phyloP scores from a whole-genome alignment of 1,140 invertebrate genomes.

The Melipona quadrifasciata region DNA sequence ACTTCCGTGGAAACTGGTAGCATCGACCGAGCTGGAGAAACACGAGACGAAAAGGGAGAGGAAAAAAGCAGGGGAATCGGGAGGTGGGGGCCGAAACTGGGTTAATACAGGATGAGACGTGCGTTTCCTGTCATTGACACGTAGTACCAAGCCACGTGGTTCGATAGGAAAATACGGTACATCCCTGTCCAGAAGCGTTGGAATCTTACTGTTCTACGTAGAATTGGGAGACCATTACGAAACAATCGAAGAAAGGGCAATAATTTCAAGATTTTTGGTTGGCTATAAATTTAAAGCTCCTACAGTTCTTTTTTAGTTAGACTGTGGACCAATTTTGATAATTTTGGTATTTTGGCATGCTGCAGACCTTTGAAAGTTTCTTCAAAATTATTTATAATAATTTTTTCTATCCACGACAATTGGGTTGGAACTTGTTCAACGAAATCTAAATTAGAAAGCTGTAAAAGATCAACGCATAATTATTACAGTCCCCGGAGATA shows the following conservation, averaged over 20 bases:
- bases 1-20: background rate
- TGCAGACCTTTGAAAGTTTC: no score
- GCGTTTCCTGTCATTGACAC: slow-evolving; percentile 49
- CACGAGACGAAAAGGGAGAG: no score
- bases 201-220: background rate
- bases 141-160: slow-evolving; percentile 27
- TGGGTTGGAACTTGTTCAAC: no score
- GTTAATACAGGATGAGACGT: slow-evolving; percentile 66
- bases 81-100: slow-evolving; percentile 36
- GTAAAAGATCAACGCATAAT: no score
- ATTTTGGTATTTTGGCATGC: no score
- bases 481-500: no score
- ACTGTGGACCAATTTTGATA: no score
- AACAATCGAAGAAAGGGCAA: no score
- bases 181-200: background rate
- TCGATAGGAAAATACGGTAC: background rate
- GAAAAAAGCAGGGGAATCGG: background rate
- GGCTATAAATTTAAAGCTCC: no score
- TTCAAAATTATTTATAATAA: no score
- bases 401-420: no score
- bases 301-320: no score
- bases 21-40: background rate
- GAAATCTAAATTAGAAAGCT: background rate
- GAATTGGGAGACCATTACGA: background rate
- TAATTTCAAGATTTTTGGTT: background rate